phyloP scores from a whole-genome alignment of 2,888 invertebrate genomes.

The Hyalella azteca region DNA sequence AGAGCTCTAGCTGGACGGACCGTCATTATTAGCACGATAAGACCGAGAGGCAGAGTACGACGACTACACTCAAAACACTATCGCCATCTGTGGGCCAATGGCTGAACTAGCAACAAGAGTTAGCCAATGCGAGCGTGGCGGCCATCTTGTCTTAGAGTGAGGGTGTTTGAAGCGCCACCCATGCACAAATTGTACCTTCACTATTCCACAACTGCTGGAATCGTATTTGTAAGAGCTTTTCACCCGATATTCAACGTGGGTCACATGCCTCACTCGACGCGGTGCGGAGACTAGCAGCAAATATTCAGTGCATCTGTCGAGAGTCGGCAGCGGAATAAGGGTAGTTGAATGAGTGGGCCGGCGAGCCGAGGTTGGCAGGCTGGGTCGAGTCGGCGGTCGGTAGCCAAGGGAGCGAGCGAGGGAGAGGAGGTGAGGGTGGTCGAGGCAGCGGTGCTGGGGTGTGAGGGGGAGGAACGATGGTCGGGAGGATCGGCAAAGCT shows the following conservation, averaged over 20 bases:
- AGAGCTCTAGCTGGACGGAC: slow-evolving; percentile 59
- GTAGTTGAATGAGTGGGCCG: slow-evolving; percentile 41
- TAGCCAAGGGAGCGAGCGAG: slow-evolving; percentile 6
- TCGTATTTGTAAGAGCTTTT: slow-evolving; percentile 33
- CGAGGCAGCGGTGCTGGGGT: not conserved
- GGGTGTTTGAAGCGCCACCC: slow-evolving; percentile 54
- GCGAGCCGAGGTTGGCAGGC: not conserved
- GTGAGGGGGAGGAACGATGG: not conserved
- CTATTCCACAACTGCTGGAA: slow-evolving; percentile 31
- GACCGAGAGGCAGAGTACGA: slow-evolving; percentile 58
- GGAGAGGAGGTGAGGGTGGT: not conserved
- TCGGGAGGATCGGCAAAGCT: not conserved
- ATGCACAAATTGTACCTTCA: slow-evolving; percentile 35
- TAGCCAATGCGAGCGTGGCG: slow-evolving; percentile 58
- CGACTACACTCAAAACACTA: slow-evolving; percentile 59
- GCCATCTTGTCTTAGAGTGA: slow-evolving; percentile 59
- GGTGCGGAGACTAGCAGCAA: slow-evolving; percentile 25
- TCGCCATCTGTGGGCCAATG: slow-evolving; percentile 59
- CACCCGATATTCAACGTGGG: slow-evolving; percentile 38
- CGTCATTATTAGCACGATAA: slow-evolving; percentile 59
- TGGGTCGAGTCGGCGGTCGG: not conserved
- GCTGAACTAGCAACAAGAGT: slow-evolving; percentile 58
- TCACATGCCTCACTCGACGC: slow-evolving; percentile 32
- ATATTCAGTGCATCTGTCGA: slow-evolving; percentile 39
- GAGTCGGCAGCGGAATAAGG: slow-evolving; percentile 39